Conservation (phyloP, 35 echinoderm and acorn worm genomes). For the Stichopus chloronotus region DNA sequence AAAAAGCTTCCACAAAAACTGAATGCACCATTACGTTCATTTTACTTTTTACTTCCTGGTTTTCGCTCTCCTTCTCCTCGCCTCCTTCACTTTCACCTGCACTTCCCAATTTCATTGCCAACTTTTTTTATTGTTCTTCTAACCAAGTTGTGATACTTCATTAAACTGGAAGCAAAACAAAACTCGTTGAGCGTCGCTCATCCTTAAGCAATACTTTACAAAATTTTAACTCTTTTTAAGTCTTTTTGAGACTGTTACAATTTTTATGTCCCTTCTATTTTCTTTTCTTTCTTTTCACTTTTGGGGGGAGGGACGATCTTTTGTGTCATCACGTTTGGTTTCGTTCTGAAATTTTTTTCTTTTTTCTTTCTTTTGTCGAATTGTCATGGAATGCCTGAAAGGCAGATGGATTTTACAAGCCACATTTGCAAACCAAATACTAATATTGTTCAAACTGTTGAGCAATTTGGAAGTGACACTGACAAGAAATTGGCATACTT, state of each 20-base stretch:
- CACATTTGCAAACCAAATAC: constrained; percentile 20
- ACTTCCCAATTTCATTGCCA: not conserved
- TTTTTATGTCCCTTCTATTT: not conserved
- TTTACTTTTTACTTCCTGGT: not conserved
- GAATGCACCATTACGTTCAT: not conserved
- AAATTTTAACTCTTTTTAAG: not conserved
- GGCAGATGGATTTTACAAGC: constrained; percentile 19
- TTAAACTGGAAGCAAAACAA: not conserved
- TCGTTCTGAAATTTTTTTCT: not conserved
- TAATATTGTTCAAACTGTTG: constrained; percentile 7
- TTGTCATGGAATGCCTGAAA: not conserved
- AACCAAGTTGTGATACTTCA: not conserved
- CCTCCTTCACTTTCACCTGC: not conserved
- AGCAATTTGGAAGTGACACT: constrained; percentile 14
- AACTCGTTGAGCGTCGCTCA: not conserved
- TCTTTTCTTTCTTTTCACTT: not conserved
- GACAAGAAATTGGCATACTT: not conserved
- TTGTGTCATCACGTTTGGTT: no score
- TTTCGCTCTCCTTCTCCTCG: not conserved
- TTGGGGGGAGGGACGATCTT: not conserved
- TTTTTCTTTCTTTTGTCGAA: not conserved
- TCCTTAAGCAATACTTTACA: not conserved
- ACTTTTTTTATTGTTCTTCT: not conserved
- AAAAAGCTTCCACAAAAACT: not conserved
- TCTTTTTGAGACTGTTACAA: not conserved